Evolutionary conservation across 2,113 vertebrate species (phyloP).

Genomic region (Dendropsophus ebraccatus): DNA sequence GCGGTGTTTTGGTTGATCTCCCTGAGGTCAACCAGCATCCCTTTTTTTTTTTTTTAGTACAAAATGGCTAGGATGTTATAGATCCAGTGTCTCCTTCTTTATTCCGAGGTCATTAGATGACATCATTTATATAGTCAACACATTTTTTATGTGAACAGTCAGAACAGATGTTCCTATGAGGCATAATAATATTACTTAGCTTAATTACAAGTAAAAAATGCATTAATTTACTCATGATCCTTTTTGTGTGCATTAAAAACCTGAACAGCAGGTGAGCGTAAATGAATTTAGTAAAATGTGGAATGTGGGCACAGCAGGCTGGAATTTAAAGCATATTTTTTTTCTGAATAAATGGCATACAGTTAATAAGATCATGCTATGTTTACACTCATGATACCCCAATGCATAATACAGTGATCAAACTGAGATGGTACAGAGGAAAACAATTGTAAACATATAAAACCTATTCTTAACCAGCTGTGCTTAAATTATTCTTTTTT

Average conservation of each 20-base stretch:
- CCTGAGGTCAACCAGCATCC: too few relatives aligned
- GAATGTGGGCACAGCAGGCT: conserved; percentile 10
- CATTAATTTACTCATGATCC: neutral
- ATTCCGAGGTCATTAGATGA: neutral
- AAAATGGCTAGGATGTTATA: neutral
- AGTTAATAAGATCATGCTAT: neutral
- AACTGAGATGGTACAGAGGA: neutral
- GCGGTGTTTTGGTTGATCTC: too few relatives aligned
- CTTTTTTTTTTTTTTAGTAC: too few relatives aligned
- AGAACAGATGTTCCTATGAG: neutral
- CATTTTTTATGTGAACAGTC: neutral
- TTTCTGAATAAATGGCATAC: neutral
- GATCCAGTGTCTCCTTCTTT: too few relatives aligned
- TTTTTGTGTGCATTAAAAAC: neutral
- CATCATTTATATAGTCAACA: neutral
- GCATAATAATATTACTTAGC: neutral
- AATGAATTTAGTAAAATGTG: neutral
- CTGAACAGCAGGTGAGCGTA: conserved; percentile 26
- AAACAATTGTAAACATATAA: neutral
- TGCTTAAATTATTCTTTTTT: neutral
- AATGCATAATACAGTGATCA: neutral
- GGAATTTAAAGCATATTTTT: neutral
- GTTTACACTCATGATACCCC: neutral
- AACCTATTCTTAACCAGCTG: conserved; percentile 26
- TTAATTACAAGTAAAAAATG: neutral